Evolutionary conservation across 2,113 vertebrate species (phyloP), one percentile per base, ranked within the genome.

Genomic region (Megaceryle maxima): DNA sequence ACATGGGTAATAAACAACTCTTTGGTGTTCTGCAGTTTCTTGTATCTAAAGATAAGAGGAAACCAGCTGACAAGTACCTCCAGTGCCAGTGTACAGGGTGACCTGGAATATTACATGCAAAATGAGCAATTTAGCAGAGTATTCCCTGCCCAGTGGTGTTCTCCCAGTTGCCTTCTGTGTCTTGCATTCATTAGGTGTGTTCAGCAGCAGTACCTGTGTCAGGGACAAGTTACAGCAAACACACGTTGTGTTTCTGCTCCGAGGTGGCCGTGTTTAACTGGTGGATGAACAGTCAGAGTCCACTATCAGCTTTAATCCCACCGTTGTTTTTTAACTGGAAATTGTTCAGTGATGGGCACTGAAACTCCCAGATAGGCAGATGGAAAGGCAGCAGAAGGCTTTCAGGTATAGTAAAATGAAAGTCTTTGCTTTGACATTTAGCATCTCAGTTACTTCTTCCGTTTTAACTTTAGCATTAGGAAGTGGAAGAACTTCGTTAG

Each of bases 1-100:
- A 31, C 18, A 18, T 7, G 5, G 2, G 2, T 44, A 37, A 50
- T 53, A 62, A 83, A 13, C 10, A 80, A 17, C 25, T 0, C 0
- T 70, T 78, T 55, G 62, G 16, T 1, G 1, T 85, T 76, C 56
- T 68, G 33, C 64, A 50, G 8, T 44, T 88, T 62, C n/a, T 44
- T 43, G 2, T 46, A 25, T 78, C 31, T 67, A 11, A 59, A 70
- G 80, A 66, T 80, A 37, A 53, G 68, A 81, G 72, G 28, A 56
- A 84, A 37, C 2, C 25, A 73, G 37, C 87, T 74, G 83, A 2
- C 55, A 33, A 46, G 60, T 31, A 31, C 18, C 60, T 78, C 17
- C 37, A 25, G 10, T 72, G 77, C 41, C 43, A 15, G 20, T 17
- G 39, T 53, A 16, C 62, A 8, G 35, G 12, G 50, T 37, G 63